Base-by-base conservation (phyloP, 2,113 vertebrate genomes). In the Copsychus sechellarum region DNA sequence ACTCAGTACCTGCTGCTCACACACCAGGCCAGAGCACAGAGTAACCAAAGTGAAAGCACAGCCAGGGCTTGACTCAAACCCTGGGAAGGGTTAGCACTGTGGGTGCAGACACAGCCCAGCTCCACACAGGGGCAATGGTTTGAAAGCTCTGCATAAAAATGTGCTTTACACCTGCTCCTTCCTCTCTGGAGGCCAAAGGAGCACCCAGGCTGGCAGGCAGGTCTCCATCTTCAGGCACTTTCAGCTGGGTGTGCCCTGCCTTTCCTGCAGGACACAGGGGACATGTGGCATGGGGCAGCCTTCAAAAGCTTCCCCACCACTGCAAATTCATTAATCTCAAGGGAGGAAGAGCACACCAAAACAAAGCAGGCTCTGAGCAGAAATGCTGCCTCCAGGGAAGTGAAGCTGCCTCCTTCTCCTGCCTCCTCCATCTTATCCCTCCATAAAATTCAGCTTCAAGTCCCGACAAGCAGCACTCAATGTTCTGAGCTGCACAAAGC, bases 221-320 rank as follows among this genome's bases (percentile, higher is more conserved):
- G 5, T 18, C 62, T 92, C 54, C 85, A 70, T 36, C 84, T 19
- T 12, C 20, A 2, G 50, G 61, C 53, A 82, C 11, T 36, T 40
- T 33, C 50, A 14, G 24, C 5, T 62, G 54, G 48, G 69, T 64
- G 65, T 57, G 19, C 50, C 69, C 71, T 81, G 48, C 73, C 53
- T 60, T n/a, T 64, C 91, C 93, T 95, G 93, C 88, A 61, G 88
- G 93, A 91, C 86, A 60, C 69, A 43, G 77, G 76, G 40, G 83
- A 61, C 81, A 29, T 25, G 85, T 22, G 73, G 92, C 64, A 12
- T 36, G 10, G 19, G 42, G 3, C 57, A 90, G 43, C 80, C 67
- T 79, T 86, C 81, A 92, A 90, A 95, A 81, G 51, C 80, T 65
- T 87, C 70, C 54, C 47, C 25, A 6, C 17, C 34, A 4, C 4